A percentile compares a stretch with the other conserved stretches of the same genome.
phyloP scores from a whole-genome alignment of 2,797 vertebrate species.

The Chloroceryle amazona region DNA sequence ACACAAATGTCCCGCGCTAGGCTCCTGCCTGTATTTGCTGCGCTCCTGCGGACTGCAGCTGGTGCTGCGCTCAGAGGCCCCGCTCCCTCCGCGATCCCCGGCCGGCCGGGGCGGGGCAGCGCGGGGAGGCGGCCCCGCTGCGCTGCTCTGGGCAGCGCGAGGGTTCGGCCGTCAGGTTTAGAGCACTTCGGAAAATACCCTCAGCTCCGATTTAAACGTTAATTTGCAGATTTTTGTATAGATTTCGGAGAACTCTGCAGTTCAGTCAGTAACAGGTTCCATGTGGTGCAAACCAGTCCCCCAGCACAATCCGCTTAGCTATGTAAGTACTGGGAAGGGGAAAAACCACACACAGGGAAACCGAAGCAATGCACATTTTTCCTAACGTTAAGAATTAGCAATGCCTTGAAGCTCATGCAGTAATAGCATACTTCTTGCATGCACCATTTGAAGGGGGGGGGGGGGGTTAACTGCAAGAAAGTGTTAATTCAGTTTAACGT shows the following conservation, averaged over 20 bases:
- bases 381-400: neutral
- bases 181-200: neutral
- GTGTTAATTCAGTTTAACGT: neutral
- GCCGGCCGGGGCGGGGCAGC: neutral
- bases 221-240: neutral
- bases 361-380: neutral
- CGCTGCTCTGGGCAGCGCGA: too few relatives aligned
- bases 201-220: fast-evolving
- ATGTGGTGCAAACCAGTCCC: too few relatives aligned
- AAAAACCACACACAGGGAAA: fast-evolving
- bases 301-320: fast-evolving
- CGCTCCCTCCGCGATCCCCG: too few relatives aligned
- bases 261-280: neutral
- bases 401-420: neutral
- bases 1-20: fast-evolving
- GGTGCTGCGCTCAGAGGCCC: neutral
- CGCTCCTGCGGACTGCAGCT: neutral
- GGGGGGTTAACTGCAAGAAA: neutral
- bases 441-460: neutral
- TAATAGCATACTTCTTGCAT: neutral
- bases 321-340: neutral
- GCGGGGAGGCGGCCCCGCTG: too few relatives aligned
- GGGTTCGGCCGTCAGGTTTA: fast-evolving
- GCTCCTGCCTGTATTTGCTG: neutral
- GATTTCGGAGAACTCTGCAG: neutral